These are phyloP conservation scores for Cherax quadricarinatus DNA, from an alignment of 1,140 invertebrate species.

Conservation along the genomic window DNA sequence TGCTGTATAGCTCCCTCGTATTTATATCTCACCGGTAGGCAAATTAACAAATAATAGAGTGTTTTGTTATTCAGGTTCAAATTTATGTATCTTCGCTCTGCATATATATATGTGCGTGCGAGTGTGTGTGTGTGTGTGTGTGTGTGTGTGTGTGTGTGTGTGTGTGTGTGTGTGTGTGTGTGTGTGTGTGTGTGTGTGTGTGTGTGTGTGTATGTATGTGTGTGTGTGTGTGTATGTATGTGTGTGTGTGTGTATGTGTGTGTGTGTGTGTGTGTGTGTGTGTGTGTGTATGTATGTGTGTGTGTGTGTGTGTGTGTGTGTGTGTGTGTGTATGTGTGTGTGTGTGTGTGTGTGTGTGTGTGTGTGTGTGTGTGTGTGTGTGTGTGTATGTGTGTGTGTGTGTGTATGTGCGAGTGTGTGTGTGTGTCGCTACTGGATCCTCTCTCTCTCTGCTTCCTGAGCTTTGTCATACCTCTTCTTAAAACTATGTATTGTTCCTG, in stretches of 20 bases:
- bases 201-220: constrained; percentile 10
- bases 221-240: neutral
- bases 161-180: neutral
- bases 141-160: neutral
- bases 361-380: neutral
- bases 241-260: constrained; percentile 21
- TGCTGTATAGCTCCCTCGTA: neutral
- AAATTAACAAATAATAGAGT: neutral
- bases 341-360: neutral
- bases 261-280: constrained; percentile 38
- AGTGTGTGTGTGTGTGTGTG: constrained; percentile 21
- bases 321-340: neutral
- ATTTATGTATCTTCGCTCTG: neutral
- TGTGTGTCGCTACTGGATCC: no score
- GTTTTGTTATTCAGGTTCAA: neutral
- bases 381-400: constrained; percentile 35
- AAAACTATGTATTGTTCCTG: no score
- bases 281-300: constrained; percentile 10
- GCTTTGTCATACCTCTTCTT: no score
- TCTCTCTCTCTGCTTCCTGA: no score
- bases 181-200: neutral
- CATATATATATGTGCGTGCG: neutral
- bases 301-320: neutral
- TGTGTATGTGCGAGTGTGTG: constrained; percentile 15
- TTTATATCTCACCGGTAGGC: neutral